These are phyloP conservation scores for Ciconia nigra DNA, from an alignment of 2,797 vertebrate genomes.

Conservation along the genomic window DNA sequence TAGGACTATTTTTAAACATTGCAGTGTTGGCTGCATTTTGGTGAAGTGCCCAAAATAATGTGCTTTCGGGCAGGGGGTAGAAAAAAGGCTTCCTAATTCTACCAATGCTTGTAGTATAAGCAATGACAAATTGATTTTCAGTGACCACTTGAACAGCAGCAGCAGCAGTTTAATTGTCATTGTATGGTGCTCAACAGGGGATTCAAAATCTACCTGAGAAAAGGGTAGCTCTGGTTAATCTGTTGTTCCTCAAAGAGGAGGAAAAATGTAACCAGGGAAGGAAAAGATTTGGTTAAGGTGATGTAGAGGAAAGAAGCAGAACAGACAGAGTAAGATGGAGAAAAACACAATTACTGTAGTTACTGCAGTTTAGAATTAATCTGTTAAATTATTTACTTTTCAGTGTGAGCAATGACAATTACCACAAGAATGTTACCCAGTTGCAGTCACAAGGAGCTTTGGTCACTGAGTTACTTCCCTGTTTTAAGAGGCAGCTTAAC, in stretches of 20 bases:
- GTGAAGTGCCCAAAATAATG: background rate
- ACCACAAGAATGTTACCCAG: background rate
- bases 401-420: background rate
- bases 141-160: background rate
- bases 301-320: background rate
- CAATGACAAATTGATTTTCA: background rate
- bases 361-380: background rate
- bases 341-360: background rate
- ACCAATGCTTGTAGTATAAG: background rate
- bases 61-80: background rate
- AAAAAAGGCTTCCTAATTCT: background rate
- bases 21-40: background rate
- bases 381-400: background rate
- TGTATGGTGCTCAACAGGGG: background rate
- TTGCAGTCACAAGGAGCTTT: background rate
- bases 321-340: background rate
- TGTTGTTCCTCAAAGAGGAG: background rate
- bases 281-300: background rate
- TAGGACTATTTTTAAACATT: background rate
- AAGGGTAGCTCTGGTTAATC: background rate
- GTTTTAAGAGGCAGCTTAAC: background rate
- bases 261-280: background rate
- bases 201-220: background rate
- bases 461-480: background rate
- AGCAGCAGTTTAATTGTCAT: background rate